These are phyloP conservation scores for Tetanocera ferruginea DNA, from an alignment of 2,888 invertebrate genomes.

Conservation along the genomic window DNA sequence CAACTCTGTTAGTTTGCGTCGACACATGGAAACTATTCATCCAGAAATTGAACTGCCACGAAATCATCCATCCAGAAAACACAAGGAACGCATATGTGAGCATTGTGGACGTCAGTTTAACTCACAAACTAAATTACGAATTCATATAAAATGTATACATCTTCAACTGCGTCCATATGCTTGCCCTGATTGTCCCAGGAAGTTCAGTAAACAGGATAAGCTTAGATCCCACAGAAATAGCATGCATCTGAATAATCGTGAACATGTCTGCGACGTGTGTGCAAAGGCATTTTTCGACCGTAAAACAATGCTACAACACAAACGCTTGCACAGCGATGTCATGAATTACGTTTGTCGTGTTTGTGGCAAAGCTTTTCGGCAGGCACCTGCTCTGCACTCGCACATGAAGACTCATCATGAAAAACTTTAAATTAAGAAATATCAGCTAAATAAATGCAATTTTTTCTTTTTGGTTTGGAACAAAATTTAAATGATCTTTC, in stretches of 20 bases:
- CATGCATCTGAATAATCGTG: neutral
- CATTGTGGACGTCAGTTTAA: slow-evolving; percentile 20
- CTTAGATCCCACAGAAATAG: slow-evolving; percentile 15
- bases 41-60: neutral
- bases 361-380: slow-evolving; percentile 21
- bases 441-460: no score
- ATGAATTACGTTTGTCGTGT: slow-evolving; percentile 24
- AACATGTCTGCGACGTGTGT: slow-evolving; percentile 4
- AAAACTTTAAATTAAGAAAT: no score
- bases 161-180: slow-evolving; percentile 11
- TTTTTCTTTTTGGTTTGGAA: no score
- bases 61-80: no score
- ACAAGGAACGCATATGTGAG: slow-evolving; percentile 21
- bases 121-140: neutral
- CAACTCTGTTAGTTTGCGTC: neutral
- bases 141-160: slow-evolving; percentile 14
- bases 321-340: slow-evolving; percentile 4
- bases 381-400: slow-evolving; percentile 20
- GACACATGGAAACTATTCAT: neutral
- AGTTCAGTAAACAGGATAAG: neutral
- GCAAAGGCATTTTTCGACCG: slow-evolving; percentile 22
- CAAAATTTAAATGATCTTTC: no score
- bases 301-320: slow-evolving; percentile 17
- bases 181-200: neutral
- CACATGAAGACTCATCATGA: slow-evolving; percentile 18